Evolutionary conservation across 2,113 vertebrate species (phyloP).

Genomic region (Aviceda subcristata): DNA sequence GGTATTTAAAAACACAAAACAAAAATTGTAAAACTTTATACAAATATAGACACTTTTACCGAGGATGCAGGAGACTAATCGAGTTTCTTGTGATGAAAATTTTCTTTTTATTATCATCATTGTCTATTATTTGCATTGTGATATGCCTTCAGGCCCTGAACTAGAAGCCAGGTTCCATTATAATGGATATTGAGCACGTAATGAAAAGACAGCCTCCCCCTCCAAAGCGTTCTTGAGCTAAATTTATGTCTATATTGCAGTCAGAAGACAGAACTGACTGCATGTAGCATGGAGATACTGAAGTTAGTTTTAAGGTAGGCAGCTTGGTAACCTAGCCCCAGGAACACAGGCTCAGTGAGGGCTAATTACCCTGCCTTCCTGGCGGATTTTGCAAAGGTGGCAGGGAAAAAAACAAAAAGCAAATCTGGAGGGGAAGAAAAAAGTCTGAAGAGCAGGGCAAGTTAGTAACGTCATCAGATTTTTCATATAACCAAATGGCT

Average conservation of each 20-base stretch:
- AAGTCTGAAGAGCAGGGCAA: background rate
- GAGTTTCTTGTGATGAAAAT: background rate
- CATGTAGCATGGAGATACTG: background rate
- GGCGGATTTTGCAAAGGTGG: background rate
- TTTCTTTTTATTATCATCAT: constrained; percentile 3
- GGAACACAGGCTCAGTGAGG: background rate
- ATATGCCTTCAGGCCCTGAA: background rate
- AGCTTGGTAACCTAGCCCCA: background rate
- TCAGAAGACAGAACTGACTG: background rate
- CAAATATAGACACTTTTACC: background rate
- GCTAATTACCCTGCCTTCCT: background rate
- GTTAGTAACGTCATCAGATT: background rate
- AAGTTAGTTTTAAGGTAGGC: background rate
- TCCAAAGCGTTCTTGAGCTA: background rate
- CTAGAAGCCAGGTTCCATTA: background rate
- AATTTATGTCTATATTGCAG: background rate
- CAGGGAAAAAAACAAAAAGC: background rate
- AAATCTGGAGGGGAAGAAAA: background rate
- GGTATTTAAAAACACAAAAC: background rate
- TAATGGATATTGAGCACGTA: background rate
- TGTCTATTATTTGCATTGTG: constrained; percentile 13
- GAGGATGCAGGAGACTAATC: background rate
- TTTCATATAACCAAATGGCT: background rate
- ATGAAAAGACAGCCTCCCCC: background rate
- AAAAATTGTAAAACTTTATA: background rate